Evolutionary conservation across 2,888 invertebrate genomes (phyloP), one percentile per base, ranked within the genome.

Genomic region (Pachliopta kotzebuea): DNA sequence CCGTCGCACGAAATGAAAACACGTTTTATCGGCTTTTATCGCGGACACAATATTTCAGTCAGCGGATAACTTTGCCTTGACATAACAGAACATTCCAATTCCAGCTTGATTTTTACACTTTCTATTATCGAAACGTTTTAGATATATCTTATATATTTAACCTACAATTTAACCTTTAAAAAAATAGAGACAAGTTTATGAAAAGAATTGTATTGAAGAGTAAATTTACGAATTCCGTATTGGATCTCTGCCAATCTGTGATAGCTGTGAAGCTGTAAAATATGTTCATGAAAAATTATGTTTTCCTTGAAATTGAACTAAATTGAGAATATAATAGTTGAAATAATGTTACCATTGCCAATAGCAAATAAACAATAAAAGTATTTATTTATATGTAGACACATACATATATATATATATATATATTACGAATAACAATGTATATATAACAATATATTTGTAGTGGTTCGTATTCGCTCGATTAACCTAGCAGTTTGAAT

Each of bases 1-100:
- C 76, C 74, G 72, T 72, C 70, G 70, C 69, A 70, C 77, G 72
- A 77, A 81, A 84, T 80, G 80, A 79, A 83, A 81, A 78, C 79
- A 79, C 78, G 79, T 81, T 83, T 81, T 81, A 81, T 81, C 79
- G 76, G 73, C 74, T 75, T 81, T 78, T 80, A 84, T 82, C 78
- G 72, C 71, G 70, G 74, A 76, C 76, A 77, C 77, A 78, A 77
- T 78, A 76, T 80, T 81, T 76, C 74, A 76, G 70, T 75, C 76
- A 79, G 79, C 79, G 74, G 75, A 78, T 74, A 76, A 67, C 60
- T 67, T 62, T 67, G 49, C 67, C 63, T 56, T 54, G 62, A 74
- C 73, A 66, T 69, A 71, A 71, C 70, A 71, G 76, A 77, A 74
- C 70, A 66, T 68, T 71, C 69, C 72, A 76, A 80, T 78, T 77